Conservation (phyloP, 2,888 invertebrate genomes). For the Chelonus formosanus region DNA sequence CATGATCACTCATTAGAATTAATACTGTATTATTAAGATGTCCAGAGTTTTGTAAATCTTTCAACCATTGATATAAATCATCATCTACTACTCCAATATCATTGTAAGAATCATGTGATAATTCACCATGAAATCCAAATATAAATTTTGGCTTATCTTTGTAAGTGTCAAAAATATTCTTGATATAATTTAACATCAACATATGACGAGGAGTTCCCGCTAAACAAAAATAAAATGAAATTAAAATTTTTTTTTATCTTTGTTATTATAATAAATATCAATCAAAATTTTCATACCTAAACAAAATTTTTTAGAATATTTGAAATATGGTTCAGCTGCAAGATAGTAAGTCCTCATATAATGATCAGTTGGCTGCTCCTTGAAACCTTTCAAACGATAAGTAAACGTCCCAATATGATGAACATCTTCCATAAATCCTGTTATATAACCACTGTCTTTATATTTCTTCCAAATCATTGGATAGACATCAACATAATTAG, state of each 20-base stretch:
- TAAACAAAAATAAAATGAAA: conserved; percentile 66
- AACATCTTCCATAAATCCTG: conserved; percentile 88
- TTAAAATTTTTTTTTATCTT: no score
- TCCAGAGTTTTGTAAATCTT: conserved; percentile 70
- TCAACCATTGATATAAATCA: conserved; percentile 75
- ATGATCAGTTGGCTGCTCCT: conserved; percentile 85
- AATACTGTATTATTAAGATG: conserved; percentile 82
- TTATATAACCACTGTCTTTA: conserved; percentile 73
- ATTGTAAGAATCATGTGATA: conserved; percentile 88
- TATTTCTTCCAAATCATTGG: conserved; percentile 89
- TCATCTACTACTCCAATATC: conserved; percentile 80
- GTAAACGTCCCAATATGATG: conserved; percentile 88
- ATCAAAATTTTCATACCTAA: conserved; percentile 53
- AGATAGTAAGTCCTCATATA: conserved; percentile 85
- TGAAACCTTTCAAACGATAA: conserved; percentile 88
- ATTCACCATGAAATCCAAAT: conserved; percentile 88
- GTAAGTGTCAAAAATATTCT: conserved; percentile 71
- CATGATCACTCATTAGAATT: conserved; percentile 93
- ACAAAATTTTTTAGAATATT: conserved; percentile 71
- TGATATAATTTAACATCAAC: conserved; percentile 71
- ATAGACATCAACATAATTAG: conserved; percentile 77
- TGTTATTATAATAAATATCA: no score
- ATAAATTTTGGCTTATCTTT: conserved; percentile 78
- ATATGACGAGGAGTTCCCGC: conserved; percentile 74
- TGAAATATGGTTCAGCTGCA: conserved; percentile 70